Evolutionary conservation across 2,888 invertebrate species (phyloP).

Genomic region (Laothoe populi): DNA sequence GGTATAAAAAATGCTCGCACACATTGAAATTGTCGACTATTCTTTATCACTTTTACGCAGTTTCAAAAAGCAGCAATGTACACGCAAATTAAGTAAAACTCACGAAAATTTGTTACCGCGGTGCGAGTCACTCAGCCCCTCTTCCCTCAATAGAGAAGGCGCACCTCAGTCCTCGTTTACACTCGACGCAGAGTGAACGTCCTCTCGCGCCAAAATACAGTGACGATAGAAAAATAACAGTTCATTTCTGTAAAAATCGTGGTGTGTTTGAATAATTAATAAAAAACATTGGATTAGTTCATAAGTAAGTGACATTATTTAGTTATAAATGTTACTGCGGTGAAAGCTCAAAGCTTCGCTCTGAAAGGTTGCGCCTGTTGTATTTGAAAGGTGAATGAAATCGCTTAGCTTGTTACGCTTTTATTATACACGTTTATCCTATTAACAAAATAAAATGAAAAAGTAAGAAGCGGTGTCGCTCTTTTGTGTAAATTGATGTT

Average conservation of each 20-base stretch:
- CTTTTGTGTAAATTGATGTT: constrained; percentile 6
- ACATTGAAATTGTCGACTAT: too few species aligned
- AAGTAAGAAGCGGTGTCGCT: constrained; percentile 4
- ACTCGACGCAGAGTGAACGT: constrained; percentile 54
- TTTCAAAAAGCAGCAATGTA: constrained; percentile 53
- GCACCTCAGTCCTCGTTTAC: constrained; percentile 70
- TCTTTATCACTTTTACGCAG: not conserved
- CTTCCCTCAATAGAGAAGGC: constrained; percentile 65
- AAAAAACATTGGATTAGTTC: constrained; percentile 67
- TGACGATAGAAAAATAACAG: constrained; percentile 54
- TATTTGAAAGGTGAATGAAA: constrained; percentile 59
- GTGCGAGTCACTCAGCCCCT: constrained; percentile 65
- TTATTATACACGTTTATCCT: constrained; percentile 19
- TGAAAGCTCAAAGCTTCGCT: constrained; percentile 51
- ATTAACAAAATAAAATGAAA: constrained; percentile 12
- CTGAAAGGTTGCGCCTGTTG: constrained; percentile 46
- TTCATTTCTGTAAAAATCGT: constrained; percentile 68
- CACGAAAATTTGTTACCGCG: constrained; percentile 42
- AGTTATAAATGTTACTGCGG: constrained; percentile 31
- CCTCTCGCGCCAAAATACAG: constrained; percentile 51
- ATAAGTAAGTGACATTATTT: constrained; percentile 61
- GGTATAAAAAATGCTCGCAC: too few species aligned
- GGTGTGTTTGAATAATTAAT: constrained; percentile 66
- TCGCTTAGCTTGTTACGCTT: constrained; percentile 37
- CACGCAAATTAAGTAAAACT: constrained; percentile 55